Evolutionary conservation across 1,140 invertebrate genomes (phyloP).

Genomic region (Leptinotarsa texana): DNA sequence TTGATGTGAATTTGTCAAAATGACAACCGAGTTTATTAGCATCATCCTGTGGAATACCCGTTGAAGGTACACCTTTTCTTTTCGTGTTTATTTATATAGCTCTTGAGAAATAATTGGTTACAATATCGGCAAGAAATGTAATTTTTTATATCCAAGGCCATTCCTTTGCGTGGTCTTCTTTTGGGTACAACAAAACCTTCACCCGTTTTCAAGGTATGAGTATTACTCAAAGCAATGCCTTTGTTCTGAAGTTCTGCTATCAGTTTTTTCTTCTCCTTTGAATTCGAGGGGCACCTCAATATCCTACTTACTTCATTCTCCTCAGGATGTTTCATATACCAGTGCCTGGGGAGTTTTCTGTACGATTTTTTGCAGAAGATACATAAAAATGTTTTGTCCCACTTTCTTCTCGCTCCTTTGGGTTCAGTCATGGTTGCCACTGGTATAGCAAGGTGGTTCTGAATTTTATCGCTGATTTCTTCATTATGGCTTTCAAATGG

Average conservation of each 20-base stretch:
- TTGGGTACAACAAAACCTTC: neutral
- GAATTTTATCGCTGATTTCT: no score
- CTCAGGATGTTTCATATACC: neutral
- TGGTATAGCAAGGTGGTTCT: no score
- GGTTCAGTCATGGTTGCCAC: neutral
- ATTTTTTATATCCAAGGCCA: neutral
- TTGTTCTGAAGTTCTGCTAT: neutral
- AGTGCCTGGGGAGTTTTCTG: neutral
- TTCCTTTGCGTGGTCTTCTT: neutral
- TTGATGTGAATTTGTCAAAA: no score
- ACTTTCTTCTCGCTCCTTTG: neutral
- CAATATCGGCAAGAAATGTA: neutral
- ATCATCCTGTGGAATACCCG: no score
- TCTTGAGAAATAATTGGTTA: neutral
- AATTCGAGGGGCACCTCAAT: neutral
- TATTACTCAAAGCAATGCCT: neutral
- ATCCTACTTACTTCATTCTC: neutral
- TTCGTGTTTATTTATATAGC: neutral
- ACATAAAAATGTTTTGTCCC: neutral
- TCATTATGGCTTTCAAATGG: no score
- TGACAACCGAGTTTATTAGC: no score
- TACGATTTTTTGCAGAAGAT: neutral
- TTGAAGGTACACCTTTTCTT: neutral
- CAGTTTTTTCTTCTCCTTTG: neutral
- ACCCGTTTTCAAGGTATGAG: neutral